phyloP scores from a whole-genome alignment of 2,797 vertebrate species.

The Cercopithecus petaurista region DNA sequence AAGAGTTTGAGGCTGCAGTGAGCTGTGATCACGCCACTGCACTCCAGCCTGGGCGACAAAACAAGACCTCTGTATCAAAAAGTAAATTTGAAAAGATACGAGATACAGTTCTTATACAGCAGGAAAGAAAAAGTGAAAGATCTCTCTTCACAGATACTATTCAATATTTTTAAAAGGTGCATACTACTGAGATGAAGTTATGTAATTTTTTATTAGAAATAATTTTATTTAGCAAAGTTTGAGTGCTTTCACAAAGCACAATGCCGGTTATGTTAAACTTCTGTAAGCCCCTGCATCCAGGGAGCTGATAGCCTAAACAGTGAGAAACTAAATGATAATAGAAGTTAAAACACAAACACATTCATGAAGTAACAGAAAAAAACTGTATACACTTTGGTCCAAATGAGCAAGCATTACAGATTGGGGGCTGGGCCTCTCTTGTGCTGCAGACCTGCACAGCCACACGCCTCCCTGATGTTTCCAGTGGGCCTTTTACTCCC shows the following conservation, averaged over 20 bases:
- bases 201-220: constrained; percentile 23
- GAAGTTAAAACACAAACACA: background rate
- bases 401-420: background rate
- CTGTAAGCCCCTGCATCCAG: background rate
- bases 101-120: background rate
- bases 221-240: constrained; percentile 2
- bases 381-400: background rate
- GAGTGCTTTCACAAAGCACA: background rate
- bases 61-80: background rate
- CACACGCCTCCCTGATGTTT: background rate
- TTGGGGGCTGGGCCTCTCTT: background rate
- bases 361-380: background rate
- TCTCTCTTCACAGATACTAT: background rate
- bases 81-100: background rate
- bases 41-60: background rate
- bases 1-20: background rate
- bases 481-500: background rate
- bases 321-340: background rate
- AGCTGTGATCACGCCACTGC: background rate
- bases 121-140: background rate
- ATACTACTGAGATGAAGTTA: constrained; percentile 29
- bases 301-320: background rate
- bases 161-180: background rate
- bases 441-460: background rate
- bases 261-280: background rate